Percentiles rank a stretch among this genome's conserved stretches.
Evolutionary conservation across 2,113 vertebrate genomes (phyloP).

Genomic region (Atherinomorus stipes): DNA sequence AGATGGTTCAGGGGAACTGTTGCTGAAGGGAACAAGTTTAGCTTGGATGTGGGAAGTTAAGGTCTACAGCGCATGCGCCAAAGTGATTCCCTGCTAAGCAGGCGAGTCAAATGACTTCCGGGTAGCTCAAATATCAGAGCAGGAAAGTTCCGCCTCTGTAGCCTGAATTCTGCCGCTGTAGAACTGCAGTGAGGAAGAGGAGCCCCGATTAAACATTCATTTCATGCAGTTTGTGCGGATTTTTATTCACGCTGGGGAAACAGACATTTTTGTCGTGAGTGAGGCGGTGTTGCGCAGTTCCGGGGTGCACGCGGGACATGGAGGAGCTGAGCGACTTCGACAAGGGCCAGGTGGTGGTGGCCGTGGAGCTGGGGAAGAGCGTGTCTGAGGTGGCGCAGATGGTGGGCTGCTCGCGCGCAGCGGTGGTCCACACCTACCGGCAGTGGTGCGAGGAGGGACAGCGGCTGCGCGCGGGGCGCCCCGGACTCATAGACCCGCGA

Average conservation of each 20-base stretch:
- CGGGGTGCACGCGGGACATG: too few relatives aligned
- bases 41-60: background rate
- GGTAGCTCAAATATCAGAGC: background rate
- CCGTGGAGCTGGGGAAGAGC: slow-evolving; percentile 1
- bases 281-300: background rate
- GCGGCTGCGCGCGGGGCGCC: slow-evolving; percentile 11
- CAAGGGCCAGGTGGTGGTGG: slow-evolving; percentile 18
- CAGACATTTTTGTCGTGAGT: background rate
- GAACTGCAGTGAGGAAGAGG: background rate
- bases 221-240: too few relatives aligned
- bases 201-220: background rate
- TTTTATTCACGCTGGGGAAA: too few relatives aligned
- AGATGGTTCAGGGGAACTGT: too few relatives aligned
- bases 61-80: background rate
- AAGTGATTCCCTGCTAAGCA: too few relatives aligned
- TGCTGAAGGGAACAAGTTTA: too few relatives aligned
- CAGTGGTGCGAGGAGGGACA: slow-evolving; percentile 20
- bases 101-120: too few relatives aligned
- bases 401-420: slow-evolving; percentile 12
- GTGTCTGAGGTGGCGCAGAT: slow-evolving; percentile 1
- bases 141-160: too few relatives aligned
- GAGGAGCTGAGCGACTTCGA: slow-evolving; percentile 15
- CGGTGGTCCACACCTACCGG: background rate
- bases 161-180: background rate
- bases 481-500: background rate